Conservation (phyloP, 2,113 vertebrate species). For the Microtus oregoni region DNA sequence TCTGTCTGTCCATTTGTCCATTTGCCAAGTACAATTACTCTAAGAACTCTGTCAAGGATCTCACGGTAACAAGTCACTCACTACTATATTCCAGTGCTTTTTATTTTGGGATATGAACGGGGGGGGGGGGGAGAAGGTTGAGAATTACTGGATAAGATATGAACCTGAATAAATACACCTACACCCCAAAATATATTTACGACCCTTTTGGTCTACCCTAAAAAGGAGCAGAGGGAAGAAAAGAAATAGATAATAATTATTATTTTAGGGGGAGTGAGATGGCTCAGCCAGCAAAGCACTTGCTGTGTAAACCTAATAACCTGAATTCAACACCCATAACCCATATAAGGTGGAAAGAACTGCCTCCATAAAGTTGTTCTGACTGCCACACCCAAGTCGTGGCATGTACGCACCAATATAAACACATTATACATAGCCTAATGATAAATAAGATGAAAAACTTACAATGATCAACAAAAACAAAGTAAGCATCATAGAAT, state of each 20-base stretch:
- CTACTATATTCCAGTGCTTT: not conserved
- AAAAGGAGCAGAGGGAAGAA: not conserved
- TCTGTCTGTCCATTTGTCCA: constrained; percentile 22
- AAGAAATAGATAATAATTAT: not conserved
- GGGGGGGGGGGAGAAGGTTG: not conserved
- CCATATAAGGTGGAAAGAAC: not conserved
- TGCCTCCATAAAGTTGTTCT: not conserved
- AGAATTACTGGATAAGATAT: constrained; percentile 17
- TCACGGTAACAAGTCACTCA: constrained; percentile 1
- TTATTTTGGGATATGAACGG: constrained; percentile 24
- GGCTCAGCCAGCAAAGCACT: not conserved
- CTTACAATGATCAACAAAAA: not conserved
- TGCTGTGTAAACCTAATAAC: not conserved
- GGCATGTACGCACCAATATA: not conserved
- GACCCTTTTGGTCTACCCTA: not conserved
- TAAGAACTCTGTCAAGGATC: not conserved
- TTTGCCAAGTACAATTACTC: constrained; percentile 32
- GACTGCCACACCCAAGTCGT: not conserved
- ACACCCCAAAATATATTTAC: not conserved
- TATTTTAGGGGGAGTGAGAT: not conserved
- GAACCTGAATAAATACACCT: not conserved
- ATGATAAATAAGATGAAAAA: not conserved
- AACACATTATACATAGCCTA: not conserved
- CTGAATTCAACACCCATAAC: too few species aligned
- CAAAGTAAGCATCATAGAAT: constrained; percentile 21